phyloP scores from a whole-genome alignment of 2,113 vertebrate genomes.

The Garra rufa region DNA sequence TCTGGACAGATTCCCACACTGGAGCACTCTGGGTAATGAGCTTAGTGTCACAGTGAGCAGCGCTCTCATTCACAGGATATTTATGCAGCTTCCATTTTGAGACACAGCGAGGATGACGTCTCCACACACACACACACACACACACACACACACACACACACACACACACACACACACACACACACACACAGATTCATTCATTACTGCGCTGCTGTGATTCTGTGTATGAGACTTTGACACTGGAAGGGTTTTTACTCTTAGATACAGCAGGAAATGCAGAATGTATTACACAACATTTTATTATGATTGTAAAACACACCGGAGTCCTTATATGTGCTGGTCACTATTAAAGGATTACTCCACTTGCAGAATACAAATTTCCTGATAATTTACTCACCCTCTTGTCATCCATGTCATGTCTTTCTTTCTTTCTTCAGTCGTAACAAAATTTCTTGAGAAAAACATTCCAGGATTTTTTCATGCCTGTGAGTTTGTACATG shows the following conservation, averaged over 20 bases:
- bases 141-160: neutral
- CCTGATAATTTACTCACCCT: too few relatives aligned
- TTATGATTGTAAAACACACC: too few relatives aligned
- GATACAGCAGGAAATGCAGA: neutral
- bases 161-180: neutral
- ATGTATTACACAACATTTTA: neutral
- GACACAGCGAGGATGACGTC: slow-evolving; percentile 33
- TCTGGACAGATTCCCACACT: slow-evolving; percentile 54
- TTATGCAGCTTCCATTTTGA: slow-evolving; percentile 65
- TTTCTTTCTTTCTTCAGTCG: too few relatives aligned
- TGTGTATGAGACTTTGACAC: neutral
- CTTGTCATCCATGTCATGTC: too few relatives aligned
- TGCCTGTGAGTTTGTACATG: too few relatives aligned
- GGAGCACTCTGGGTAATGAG: slow-evolving; percentile 66
- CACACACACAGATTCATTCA: neutral
- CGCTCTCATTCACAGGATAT: slow-evolving; percentile 54
- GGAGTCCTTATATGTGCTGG: neutral
- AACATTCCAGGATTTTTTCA: too few relatives aligned
- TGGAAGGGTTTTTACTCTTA: neutral
- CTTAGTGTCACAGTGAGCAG: slow-evolving; percentile 59
- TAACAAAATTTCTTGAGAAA: too few relatives aligned
- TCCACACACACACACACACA: neutral
- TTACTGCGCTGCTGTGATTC: neutral
- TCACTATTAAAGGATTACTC: too few relatives aligned
- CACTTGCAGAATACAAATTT: too few relatives aligned